phyloP scores from a whole-genome alignment of 2,797 vertebrate species.

The Oreochromis mossambicus region DNA sequence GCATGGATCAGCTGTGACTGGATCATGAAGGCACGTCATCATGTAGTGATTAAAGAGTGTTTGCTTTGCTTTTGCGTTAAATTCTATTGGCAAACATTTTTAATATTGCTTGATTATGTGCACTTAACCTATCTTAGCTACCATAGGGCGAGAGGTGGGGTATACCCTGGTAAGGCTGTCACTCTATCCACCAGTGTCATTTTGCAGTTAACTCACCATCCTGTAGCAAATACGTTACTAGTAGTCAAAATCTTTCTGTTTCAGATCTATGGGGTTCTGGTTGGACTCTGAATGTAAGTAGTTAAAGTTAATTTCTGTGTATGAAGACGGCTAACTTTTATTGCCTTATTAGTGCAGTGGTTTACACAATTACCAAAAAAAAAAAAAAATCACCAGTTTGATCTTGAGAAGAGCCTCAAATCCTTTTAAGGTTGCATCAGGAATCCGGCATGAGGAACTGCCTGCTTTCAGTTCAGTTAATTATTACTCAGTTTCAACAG shows the following conservation, averaged over 20 bases:
- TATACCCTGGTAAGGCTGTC: neutral
- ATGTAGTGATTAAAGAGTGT: too few relatives aligned
- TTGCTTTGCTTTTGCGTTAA: too few relatives aligned
- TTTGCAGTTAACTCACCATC: neutral
- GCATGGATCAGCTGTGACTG: too few relatives aligned
- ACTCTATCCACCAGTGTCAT: neutral
- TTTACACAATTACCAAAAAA: neutral
- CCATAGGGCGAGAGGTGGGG: neutral
- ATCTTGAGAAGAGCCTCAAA: neutral
- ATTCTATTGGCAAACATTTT: too few relatives aligned
- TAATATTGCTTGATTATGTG: too few relatives aligned
- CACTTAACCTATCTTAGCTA: neutral
- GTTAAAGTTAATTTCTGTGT: neutral
- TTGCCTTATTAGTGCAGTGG: neutral
- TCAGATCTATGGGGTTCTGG: neutral
- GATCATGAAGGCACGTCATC: too few relatives aligned
- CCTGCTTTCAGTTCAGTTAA: fast-evolving
- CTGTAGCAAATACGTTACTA: neutral
- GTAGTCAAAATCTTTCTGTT: neutral
- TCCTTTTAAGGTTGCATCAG: neutral
- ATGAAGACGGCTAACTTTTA: neutral
- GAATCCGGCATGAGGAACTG: neutral
- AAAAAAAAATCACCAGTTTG: too few relatives aligned
- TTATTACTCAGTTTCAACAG: neutral
- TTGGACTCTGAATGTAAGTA: neutral